phyloP scores from a whole-genome alignment of 1,140 invertebrate genomes.

The Drosophila bipectinata region DNA sequence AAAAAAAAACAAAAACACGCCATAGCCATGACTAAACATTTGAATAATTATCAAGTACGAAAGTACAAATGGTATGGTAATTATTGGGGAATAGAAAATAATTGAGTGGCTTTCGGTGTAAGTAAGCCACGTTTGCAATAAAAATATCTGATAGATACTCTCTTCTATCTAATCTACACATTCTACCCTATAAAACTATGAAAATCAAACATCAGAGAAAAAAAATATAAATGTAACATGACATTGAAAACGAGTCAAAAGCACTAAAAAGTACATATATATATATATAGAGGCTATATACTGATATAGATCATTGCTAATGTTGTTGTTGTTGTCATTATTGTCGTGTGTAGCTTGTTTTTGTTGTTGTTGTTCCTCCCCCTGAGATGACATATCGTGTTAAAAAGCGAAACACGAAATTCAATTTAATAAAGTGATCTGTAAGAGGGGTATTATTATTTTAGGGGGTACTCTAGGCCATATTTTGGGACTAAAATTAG shows the following conservation, averaged over 20 bases:
- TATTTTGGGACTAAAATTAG: conserved; percentile 9
- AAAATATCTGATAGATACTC: conserved; percentile 7
- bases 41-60: conserved; percentile 44
- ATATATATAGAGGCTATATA: conserved; percentile 12
- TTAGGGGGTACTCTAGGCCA: conserved; percentile 13
- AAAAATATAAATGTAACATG: conserved; percentile 72
- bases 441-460: not conserved
- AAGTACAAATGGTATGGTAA: conserved; percentile 38
- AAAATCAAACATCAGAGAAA: not conserved
- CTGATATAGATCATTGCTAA: conserved; percentile 54
- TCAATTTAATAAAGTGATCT: conserved; percentile 56
- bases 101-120: conserved; percentile 11
- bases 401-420: conserved; percentile 60
- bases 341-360: too few species aligned
- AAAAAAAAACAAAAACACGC: conserved; percentile 34
- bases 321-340: conserved; percentile 8
- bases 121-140: not conserved
- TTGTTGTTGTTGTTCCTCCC: not conserved
- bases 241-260: conserved; percentile 78
- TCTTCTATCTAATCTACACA: conserved; percentile 62
- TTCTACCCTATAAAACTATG: conserved; percentile 26
- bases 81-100: conserved; percentile 30
- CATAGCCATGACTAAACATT: conserved; percentile 39
- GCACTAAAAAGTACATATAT: conserved; percentile 47
- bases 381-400: conserved; percentile 26